Evolutionary conservation across 2,113 vertebrate genomes (phyloP).

Genomic region (Romanogobio albipinnatus): DNA sequence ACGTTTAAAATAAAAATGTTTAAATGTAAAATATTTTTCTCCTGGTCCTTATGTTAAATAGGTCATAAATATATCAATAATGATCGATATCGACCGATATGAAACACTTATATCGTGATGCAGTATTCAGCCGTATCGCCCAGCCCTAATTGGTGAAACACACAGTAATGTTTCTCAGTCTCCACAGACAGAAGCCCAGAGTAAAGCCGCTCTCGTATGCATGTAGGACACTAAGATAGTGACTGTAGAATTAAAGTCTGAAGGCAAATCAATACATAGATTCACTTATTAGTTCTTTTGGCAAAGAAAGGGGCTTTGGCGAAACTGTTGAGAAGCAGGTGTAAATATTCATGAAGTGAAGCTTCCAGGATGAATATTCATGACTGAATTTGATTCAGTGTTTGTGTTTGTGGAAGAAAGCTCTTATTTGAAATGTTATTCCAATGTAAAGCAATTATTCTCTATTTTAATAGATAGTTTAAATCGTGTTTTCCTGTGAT

Average conservation of each 20-base stretch:
- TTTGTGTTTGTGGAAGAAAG: too few relatives aligned
- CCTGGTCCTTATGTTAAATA: too few relatives aligned
- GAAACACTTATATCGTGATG: too few relatives aligned
- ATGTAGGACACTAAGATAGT: neutral
- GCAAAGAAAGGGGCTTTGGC: constrained; percentile 13
- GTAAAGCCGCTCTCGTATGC: neutral
- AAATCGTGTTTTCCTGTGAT: too few relatives aligned
- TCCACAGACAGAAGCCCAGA: neutral
- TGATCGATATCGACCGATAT: too few relatives aligned
- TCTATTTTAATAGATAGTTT: too few relatives aligned
- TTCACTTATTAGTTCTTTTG: constrained; percentile 1
- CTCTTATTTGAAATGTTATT: too few relatives aligned
- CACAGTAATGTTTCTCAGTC: neutral
- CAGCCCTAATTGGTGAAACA: neutral
- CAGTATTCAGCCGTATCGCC: too few relatives aligned
- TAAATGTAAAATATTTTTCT: too few relatives aligned
- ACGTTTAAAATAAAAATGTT: too few relatives aligned
- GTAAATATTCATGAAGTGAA: constrained; percentile 22
- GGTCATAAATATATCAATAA: too few relatives aligned
- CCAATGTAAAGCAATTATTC: too few relatives aligned
- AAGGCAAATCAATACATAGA: neutral
- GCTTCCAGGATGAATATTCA: neutral
- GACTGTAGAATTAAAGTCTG: neutral
- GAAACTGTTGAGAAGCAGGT: neutral
- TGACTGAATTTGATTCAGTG: neutral